Evolutionary conservation across 2,797 vertebrate species (phyloP), one percentile per base, ranked within the genome.

Genomic region (Mycteria americana): DNA sequence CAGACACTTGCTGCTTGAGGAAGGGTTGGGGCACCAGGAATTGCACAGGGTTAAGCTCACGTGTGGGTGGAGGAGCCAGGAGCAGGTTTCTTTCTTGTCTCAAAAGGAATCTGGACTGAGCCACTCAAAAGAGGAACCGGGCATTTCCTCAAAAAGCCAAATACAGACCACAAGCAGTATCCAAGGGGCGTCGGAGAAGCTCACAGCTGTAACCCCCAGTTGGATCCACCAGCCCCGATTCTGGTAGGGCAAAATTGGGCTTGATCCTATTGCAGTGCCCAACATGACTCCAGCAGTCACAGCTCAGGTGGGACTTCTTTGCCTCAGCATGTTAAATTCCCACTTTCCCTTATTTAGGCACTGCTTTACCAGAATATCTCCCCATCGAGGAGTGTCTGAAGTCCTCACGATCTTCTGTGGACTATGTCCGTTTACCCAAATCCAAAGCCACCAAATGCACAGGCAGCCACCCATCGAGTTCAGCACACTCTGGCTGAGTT

Each of bases 41-140:
- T 0, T 7, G 57, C 13, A 0, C 8, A 4, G 51, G 65, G 13
- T 46, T 33, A 7, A 31, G 8, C 22, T 50, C 74, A 30, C 0
- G 0, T 1, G 39, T 8, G 45, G 39, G 10, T 73, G 33, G n/a
- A 80, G 41, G 14, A 72, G 37, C 13, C 70, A 35, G 57, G 57
- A 64, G 67, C 24, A 45, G 67, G n/a, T 51, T 80, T 57, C 43
- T n/a, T 19, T 30, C 68, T 56, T 46, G 21, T 25, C 72, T 59
- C 56, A 50, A 5, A 69, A 63, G 60, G 33, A 63, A 62, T 59
- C 62, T 87, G 51, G 35, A 37, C 16, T 2, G 56, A 56, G 35
- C 22, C 19, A 15, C 56, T 16, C 45, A 4, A 6, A 70, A n/a
- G 11, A n/a, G 41, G 10, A 9, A 9, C 15, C 3, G 14, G 45